Percentiles rank a stretch among this genome's conserved stretches.
Evolutionary conservation across 2,797 vertebrate species (phyloP).

Genomic region (Esox masquinongy): DNA sequence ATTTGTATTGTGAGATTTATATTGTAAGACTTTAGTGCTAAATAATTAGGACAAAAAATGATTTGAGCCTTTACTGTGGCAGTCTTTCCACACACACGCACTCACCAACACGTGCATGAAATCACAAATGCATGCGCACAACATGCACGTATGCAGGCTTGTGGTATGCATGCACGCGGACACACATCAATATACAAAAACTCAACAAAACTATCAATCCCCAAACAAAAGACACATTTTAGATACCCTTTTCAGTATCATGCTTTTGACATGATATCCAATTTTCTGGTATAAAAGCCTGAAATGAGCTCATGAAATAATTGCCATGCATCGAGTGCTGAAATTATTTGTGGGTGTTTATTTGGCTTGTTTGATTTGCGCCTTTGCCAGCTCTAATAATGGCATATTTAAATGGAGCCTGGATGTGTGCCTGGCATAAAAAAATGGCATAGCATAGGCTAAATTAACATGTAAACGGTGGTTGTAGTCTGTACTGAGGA

Average conservation of each 20-base stretch:
- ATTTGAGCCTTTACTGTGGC: not conserved
- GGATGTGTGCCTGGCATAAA: slow-evolving; percentile 32
- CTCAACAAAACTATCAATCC: not conserved
- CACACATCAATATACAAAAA: not conserved
- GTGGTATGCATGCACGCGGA: not conserved
- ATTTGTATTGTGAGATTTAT: not conserved
- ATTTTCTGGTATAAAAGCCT: not conserved
- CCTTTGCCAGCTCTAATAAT: slow-evolving; percentile 34
- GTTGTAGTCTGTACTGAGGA: not conserved
- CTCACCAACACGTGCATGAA: not conserved
- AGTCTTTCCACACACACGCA: not conserved
- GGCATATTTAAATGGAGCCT: slow-evolving; percentile 28
- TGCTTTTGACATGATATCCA: not conserved
- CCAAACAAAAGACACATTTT: not conserved
- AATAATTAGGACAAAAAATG: not conserved
- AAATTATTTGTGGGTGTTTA: slow-evolving; percentile 14
- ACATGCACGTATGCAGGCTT: not conserved
- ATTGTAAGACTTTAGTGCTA: not conserved
- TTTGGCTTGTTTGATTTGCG: slow-evolving; percentile 25
- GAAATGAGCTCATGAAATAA: slow-evolving; percentile 18
- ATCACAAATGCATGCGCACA: too few species aligned
- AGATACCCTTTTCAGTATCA: too few species aligned
- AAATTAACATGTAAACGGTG: slow-evolving; percentile 4
- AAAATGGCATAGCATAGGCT: slow-evolving; percentile 10
- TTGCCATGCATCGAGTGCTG: not conserved